These are phyloP conservation scores for Drosophila buzzatii DNA, from an alignment of 2,888 invertebrate species.

Conservation along the genomic window DNA sequence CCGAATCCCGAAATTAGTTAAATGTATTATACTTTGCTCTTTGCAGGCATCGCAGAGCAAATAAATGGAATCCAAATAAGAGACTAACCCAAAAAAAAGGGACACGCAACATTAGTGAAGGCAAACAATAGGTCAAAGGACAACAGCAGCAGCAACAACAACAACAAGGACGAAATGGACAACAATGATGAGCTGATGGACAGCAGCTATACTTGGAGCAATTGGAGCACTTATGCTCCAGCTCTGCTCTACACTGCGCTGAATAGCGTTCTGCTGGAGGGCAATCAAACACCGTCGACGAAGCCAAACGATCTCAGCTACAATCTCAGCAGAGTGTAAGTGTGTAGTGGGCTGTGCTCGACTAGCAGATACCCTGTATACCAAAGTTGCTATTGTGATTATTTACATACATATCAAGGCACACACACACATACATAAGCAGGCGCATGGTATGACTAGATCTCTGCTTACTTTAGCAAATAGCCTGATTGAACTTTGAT, in stretches of 20 bases:
- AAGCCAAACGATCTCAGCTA: slow-evolving; percentile 19
- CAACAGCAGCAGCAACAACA: slow-evolving; percentile 22
- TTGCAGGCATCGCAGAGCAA: slow-evolving; percentile 55
- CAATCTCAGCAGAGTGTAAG: slow-evolving; percentile 69
- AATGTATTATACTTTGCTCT: slow-evolving; percentile 42
- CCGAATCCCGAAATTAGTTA: slow-evolving; percentile 62
- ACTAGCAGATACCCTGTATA: not conserved
- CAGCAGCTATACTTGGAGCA: slow-evolving; percentile 58
- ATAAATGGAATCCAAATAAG: slow-evolving; percentile 77
- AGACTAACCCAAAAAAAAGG: slow-evolving; percentile 19
- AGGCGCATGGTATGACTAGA: too few relatives aligned
- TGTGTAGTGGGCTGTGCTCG: slow-evolving; percentile 6
- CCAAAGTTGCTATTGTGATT: too few relatives aligned
- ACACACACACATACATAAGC: not conserved
- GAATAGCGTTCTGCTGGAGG: slow-evolving; percentile 55
- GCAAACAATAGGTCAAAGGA: slow-evolving; percentile 37
- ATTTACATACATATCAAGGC: not conserved
- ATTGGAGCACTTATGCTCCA: slow-evolving; percentile 70
- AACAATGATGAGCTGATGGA: slow-evolving; percentile 26
- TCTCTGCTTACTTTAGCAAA: too few relatives aligned
- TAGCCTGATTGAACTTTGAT: not conserved
- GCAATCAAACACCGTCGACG: slow-evolving; percentile 62
- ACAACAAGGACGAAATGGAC: slow-evolving; percentile 20
- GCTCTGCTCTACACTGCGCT: slow-evolving; percentile 62
- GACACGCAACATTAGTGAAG: slow-evolving; percentile 70